These are phyloP conservation scores for Luidia sarsii DNA, from an alignment of 53 echinoderm and acorn worm genomes.

Conservation along the genomic window DNA sequence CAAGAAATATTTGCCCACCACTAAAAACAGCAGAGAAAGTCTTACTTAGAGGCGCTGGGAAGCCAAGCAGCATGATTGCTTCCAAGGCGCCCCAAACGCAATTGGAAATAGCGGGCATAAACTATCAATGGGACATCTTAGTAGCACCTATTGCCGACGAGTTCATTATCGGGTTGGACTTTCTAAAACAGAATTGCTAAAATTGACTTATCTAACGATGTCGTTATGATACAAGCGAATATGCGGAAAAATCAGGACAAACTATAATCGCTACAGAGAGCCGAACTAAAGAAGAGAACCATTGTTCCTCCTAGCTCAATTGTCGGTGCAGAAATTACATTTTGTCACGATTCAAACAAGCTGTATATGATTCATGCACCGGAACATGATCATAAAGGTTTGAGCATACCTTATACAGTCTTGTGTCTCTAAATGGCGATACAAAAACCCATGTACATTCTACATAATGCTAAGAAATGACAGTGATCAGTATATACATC, in stretches of 20 bases:
- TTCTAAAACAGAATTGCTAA: not conserved
- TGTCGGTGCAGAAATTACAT: not conserved
- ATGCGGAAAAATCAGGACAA: conserved; percentile 5
- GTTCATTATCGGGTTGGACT: conserved; percentile 2
- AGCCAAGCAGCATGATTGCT: not conserved
- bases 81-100: not conserved
- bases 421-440: not conserved
- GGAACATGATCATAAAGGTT: not conserved
- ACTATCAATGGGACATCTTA: not conserved
- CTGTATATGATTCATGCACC: not conserved
- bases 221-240: not conserved
- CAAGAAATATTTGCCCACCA: not conserved
- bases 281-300: not conserved
- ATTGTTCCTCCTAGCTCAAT: not conserved
- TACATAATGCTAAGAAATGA: no score
- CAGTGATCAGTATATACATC: no score
- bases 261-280: not conserved
- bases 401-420: not conserved
- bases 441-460: no score
- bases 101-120: not conserved
- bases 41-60: not conserved
- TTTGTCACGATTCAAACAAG: not conserved
- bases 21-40: not conserved
- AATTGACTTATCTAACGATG: not conserved
- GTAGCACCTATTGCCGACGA: not conserved